Evolutionary conservation across 2,888 invertebrate genomes (phyloP).

Genomic region (Ochlodes sylvanus): DNA sequence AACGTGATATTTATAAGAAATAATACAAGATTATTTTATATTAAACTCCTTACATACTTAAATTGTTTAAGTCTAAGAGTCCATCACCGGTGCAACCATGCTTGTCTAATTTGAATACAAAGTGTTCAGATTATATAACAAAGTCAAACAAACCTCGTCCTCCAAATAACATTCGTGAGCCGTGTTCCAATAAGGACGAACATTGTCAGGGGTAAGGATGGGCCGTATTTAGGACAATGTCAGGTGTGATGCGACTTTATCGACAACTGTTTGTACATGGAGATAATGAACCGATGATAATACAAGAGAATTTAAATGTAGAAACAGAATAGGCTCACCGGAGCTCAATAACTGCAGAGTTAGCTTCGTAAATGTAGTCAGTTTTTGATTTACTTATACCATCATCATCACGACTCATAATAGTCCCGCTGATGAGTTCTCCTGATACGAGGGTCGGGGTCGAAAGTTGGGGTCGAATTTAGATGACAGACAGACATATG

Average conservation of each 20-base stretch:
- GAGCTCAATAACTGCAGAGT: too few relatives aligned
- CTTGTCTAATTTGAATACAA: conserved; percentile 28
- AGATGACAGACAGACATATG: too few relatives aligned
- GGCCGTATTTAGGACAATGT: conserved; percentile 63
- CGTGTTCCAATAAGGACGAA: conserved; percentile 49
- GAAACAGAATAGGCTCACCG: too few relatives aligned
- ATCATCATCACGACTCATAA: too few relatives aligned
- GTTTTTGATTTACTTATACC: too few relatives aligned
- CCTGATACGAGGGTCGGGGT: too few relatives aligned
- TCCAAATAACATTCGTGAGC: conserved; percentile 49
- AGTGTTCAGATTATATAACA: conserved; percentile 45
- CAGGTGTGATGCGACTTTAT: conserved; percentile 49
- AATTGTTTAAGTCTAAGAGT: background rate
- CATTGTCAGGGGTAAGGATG: conserved; percentile 69
- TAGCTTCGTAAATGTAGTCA: too few relatives aligned
- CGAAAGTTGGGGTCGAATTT: too few relatives aligned
- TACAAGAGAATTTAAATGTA: background rate
- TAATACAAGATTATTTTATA: too few relatives aligned
- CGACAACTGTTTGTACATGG: conserved; percentile 4
- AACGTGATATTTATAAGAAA: too few relatives aligned
- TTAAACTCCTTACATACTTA: too few relatives aligned
- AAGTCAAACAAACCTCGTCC: conserved; percentile 35
- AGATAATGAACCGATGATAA: background rate
- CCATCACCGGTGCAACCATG: background rate
- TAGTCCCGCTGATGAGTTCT: too few relatives aligned